These are phyloP conservation scores for Dicyrtomina minuta DNA, from an alignment of 2,888 invertebrate genomes.

Conservation along the genomic window DNA sequence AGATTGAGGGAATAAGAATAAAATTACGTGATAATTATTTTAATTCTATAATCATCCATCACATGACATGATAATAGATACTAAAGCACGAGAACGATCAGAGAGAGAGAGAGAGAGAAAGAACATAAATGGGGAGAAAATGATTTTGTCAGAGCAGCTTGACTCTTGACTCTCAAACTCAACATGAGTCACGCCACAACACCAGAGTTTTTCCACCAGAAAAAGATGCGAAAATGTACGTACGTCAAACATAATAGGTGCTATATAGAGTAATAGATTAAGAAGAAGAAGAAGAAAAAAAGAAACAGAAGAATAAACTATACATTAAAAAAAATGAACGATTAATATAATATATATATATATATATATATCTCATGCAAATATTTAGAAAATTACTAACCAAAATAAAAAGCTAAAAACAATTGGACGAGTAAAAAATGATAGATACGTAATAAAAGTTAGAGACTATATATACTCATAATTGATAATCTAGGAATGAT, in stretches of 20 bases:
- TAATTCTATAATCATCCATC: no score
- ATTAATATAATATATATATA: no score
- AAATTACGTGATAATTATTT: not conserved
- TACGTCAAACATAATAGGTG: not conserved
- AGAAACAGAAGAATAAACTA: not conserved
- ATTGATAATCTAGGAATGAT: not conserved
- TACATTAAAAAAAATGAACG: no score
- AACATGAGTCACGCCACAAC: conserved; percentile 37
- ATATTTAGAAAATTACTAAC: no score
- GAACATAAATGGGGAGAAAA: not conserved
- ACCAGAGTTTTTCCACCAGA: conserved; percentile 54
- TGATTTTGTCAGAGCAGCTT: conserved; percentile 1
- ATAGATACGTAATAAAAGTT: no score
- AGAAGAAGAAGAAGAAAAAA: not conserved
- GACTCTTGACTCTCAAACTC: not conserved
- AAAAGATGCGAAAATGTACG: conserved; percentile 37
- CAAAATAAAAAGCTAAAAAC: no score
- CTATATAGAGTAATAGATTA: not conserved
- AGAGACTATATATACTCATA: no score
- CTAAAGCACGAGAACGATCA: not conserved
- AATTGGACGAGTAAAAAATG: no score
- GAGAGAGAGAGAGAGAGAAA: not conserved
- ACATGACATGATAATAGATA: no score
- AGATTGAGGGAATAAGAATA: no score
- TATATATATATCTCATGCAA: no score